Percentiles rank a stretch among this genome's conserved stretches.
These are phyloP conservation scores for Horisme vitalbata DNA, from an alignment of 2,888 invertebrate species.

Conservation along the genomic window DNA sequence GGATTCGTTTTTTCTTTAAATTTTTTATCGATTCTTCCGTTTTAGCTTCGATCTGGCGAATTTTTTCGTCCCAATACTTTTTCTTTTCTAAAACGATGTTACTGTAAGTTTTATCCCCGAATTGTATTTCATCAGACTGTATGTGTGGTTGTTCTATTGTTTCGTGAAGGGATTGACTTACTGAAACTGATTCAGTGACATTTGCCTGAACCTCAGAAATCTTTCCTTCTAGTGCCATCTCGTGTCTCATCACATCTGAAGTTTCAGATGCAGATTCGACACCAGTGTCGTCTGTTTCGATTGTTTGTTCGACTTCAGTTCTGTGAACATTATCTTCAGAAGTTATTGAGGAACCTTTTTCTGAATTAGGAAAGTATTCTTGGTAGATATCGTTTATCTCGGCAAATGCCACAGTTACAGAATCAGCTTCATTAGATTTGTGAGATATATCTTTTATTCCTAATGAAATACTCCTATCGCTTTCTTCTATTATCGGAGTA, in stretches of 20 bases:
- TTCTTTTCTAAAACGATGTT: constrained; percentile 76
- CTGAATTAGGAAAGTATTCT: constrained; percentile 62
- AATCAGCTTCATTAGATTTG: constrained; percentile 56
- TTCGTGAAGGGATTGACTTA: constrained; percentile 72
- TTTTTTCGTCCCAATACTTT: constrained; percentile 78
- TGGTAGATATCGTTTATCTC: constrained; percentile 70
- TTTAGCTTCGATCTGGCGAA: constrained; percentile 69
- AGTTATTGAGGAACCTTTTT: constrained; percentile 45
- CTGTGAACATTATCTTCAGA: constrained; percentile 44
- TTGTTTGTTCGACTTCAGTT: constrained; percentile 30
- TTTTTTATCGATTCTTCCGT: constrained; percentile 57
- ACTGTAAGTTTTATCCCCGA: constrained; percentile 50
- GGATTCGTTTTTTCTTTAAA: constrained; percentile 58
- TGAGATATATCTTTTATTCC: constrained; percentile 53
- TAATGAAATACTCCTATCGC: constrained; percentile 58
- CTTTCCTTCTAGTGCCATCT: constrained; percentile 63
- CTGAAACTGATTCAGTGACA: constrained; percentile 80
- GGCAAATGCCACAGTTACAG: constrained; percentile 72
- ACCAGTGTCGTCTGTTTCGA: constrained; percentile 42
- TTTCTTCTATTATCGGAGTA: constrained; percentile 75
- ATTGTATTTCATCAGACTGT: constrained; percentile 46
- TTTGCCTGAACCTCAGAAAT: constrained; percentile 82
- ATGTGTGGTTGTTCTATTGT: constrained; percentile 35
- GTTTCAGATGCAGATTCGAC: constrained; percentile 79
- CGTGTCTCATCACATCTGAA: constrained; percentile 80